phyloP scores from a whole-genome alignment of 2,797 vertebrate species.

The Helostoma temminkii region DNA sequence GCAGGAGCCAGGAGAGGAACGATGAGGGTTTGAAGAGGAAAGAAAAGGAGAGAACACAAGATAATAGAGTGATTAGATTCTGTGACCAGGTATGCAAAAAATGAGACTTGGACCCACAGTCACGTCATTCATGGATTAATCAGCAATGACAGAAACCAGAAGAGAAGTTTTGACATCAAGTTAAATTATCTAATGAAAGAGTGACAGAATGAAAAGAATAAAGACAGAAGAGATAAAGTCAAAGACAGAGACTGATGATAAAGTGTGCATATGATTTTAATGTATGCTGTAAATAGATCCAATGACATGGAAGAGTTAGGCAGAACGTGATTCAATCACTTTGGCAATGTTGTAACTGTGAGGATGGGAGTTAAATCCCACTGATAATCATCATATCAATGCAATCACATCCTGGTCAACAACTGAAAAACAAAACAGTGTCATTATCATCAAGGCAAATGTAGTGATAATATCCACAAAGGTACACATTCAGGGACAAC shows the following conservation, averaged over 20 bases:
- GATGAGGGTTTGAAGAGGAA: constrained; percentile 62
- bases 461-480: constrained; percentile 12
- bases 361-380: constrained; percentile 11
- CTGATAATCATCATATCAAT: constrained; percentile 8
- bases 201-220: constrained; percentile 47
- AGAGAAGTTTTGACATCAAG: constrained; percentile 17
- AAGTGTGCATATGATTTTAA: constrained; percentile 9
- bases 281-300: constrained; percentile 15
- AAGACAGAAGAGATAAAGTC: constrained; percentile 25
- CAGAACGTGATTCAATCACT: constrained; percentile 33
- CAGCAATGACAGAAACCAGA: constrained; percentile 33
- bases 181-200: constrained; percentile 40
- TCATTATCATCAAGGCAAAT: constrained; percentile 29
- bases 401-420: constrained; percentile 19
- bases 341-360: constrained; percentile 9
- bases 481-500: not conserved
- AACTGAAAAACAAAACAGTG: constrained; percentile 22
- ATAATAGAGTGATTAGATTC: constrained; percentile 63
- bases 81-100: constrained; percentile 58
- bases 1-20: constrained; percentile 66
- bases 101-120: constrained; percentile 41
- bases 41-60: constrained; percentile 70
- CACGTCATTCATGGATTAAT: constrained; percentile 41
- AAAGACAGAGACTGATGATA: constrained; percentile 41
- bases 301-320: constrained; percentile 15